Evolutionary conservation across 2,113 vertebrate species (phyloP).

Genomic region (Rhinoptilus africanus): DNA sequence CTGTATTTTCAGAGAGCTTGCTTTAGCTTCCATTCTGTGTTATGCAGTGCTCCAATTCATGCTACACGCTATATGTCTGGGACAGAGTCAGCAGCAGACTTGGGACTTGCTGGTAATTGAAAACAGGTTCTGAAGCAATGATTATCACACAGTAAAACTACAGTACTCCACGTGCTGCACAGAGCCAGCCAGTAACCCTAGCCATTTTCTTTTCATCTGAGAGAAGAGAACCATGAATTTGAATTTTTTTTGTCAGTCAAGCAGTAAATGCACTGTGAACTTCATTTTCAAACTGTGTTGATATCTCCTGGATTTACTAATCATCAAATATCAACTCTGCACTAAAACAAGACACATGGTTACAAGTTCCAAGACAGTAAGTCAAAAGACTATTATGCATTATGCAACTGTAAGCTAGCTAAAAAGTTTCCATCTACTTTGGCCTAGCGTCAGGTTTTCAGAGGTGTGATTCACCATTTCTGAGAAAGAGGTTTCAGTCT

Average conservation of each 20-base stretch:
- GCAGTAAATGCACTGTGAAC: neutral
- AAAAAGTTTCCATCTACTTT: neutral
- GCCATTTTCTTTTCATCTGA: slow-evolving; percentile 30
- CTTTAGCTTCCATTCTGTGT: slow-evolving; percentile 18
- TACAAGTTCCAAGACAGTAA: slow-evolving; percentile 31
- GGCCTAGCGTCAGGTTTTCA: neutral
- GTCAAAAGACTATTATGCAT: neutral
- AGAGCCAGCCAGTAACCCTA: slow-evolving; percentile 39
- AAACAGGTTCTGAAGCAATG: slow-evolving; percentile 57
- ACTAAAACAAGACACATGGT: slow-evolving; percentile 1
- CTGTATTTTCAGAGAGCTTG: neutral
- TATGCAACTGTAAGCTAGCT: neutral
- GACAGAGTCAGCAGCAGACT: neutral
- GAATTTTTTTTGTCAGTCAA: neutral
- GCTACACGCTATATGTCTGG: neutral
- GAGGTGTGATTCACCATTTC: neutral
- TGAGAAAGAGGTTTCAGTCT: slow-evolving; percentile 7
- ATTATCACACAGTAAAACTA: slow-evolving; percentile 35
- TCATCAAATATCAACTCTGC: neutral
- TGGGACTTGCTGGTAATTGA: slow-evolving; percentile 47
- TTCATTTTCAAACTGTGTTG: slow-evolving; percentile 27
- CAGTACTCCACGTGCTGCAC: neutral
- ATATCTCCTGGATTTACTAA: slow-evolving; percentile 47
- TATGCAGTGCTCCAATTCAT: neutral
- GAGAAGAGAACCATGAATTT: neutral